A percentile compares a stretch with the other conserved stretches of the same genome.
Conservation (phyloP, 1,140 invertebrate species). For the Sipha flava region DNA sequence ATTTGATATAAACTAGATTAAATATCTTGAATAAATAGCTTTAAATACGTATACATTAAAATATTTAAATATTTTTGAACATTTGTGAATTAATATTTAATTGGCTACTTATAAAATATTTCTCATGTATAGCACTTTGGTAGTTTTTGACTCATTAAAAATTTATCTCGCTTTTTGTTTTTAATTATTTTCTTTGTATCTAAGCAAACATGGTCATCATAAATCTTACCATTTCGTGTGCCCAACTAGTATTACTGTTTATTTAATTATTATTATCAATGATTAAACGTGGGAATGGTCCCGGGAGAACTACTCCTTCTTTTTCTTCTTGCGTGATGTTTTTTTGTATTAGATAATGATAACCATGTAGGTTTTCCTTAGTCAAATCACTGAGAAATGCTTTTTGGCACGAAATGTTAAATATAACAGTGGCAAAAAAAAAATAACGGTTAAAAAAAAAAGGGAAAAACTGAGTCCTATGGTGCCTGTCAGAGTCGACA, state of each 20-base stretch:
- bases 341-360: background rate
- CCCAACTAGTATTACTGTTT: background rate
- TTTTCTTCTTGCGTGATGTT: slow-evolving; percentile 22
- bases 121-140: too few relatives aligned
- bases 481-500: background rate
- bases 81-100: too few relatives aligned
- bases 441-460: background rate
- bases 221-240: slow-evolving; percentile 4
- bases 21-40: too few relatives aligned
- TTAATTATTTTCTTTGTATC: background rate
- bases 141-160: too few relatives aligned
- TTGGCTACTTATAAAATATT: too few relatives aligned
- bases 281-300: slow-evolving; percentile 29
- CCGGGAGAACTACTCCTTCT: slow-evolving; percentile 11
- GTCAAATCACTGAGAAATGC: background rate
- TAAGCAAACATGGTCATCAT: background rate
- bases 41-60: too few relatives aligned
- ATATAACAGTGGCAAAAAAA: background rate
- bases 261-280: slow-evolving; percentile 10
- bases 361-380: background rate
- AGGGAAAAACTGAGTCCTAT: background rate
- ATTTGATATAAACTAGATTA: too few relatives aligned
- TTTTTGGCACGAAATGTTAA: slow-evolving; percentile 12
- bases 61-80: too few relatives aligned
- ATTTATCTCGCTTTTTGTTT: background rate